Percentiles rank a stretch among this genome's conserved stretches.
Evolutionary conservation across 2,797 vertebrate species (phyloP).

Genomic region (Gorsachius magnificus): DNA sequence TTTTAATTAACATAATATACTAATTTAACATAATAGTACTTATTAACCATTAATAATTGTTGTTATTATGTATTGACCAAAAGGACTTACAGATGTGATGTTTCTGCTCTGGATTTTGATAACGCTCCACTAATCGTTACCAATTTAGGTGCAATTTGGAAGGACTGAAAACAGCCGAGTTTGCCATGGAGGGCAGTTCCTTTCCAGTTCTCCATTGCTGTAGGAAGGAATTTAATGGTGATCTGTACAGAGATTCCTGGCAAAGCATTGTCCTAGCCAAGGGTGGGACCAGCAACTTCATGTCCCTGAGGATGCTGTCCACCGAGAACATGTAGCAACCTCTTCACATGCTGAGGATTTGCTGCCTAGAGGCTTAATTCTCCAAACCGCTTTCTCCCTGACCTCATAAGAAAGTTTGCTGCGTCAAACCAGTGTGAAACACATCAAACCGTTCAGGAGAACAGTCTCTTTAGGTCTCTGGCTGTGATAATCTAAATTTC

Average conservation of each 20-base stretch:
- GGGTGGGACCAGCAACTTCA: neutral
- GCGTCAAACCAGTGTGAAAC: neutral
- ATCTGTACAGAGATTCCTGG: neutral
- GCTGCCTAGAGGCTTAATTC: neutral
- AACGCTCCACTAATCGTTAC: neutral
- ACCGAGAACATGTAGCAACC: neutral
- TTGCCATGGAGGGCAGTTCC: neutral
- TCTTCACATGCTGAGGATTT: neutral
- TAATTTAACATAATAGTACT: neutral
- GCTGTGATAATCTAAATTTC: neutral
- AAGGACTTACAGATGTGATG: neutral
- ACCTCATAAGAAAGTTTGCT: neutral
- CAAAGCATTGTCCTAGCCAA: neutral
- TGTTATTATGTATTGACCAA: neutral
- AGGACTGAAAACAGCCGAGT: neutral
- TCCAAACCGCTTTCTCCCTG: neutral
- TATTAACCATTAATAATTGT: neutral
- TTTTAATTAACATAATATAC: neutral
- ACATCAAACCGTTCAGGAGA: neutral
- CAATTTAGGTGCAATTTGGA: neutral
- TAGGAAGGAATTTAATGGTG: neutral
- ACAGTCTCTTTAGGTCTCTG: neutral
- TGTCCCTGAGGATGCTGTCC: neutral
- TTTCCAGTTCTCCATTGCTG: neutral
- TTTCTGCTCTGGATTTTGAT: neutral